phyloP scores from a whole-genome alignment of 2,888 invertebrate species.

The Mongoloraphidia duomilia region DNA sequence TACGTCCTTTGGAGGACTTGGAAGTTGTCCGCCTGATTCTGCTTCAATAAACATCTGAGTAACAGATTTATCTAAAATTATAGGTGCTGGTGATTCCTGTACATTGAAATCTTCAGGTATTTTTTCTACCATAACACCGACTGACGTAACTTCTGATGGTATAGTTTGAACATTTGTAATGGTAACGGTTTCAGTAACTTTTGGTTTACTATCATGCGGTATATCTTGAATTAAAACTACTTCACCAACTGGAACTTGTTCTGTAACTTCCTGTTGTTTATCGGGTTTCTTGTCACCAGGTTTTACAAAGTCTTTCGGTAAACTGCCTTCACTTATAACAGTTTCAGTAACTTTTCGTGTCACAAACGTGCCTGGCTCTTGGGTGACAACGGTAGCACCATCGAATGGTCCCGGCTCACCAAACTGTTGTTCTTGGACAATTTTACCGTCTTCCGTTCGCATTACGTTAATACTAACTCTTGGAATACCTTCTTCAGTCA shows the following conservation, averaged over 20 bases:
- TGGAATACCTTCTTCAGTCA: slow-evolving; percentile 56
- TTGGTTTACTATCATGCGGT: background rate
- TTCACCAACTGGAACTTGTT: background rate
- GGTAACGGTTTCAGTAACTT: background rate
- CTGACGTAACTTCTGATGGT: too few relatives aligned
- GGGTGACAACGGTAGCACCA: background rate
- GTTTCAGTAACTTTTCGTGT: slow-evolving; percentile 15
- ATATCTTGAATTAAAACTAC: background rate
- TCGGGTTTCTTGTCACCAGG: too few relatives aligned
- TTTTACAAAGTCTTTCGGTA: too few relatives aligned
- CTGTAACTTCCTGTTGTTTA: background rate
- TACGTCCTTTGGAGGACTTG: too few relatives aligned
- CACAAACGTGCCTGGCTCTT: slow-evolving; percentile 14
- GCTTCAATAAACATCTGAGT: too few relatives aligned
- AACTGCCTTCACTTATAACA: too few relatives aligned
- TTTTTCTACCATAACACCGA: too few relatives aligned
- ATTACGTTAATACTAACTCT: slow-evolving; percentile 53
- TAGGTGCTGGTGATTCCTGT: too few relatives aligned
- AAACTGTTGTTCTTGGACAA: slow-evolving; percentile 28
- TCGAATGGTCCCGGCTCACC: slow-evolving; percentile 18
- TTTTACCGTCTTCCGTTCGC: slow-evolving; percentile 37
- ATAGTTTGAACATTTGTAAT: too few relatives aligned
- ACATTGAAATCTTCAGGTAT: too few relatives aligned
- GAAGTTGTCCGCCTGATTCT: too few relatives aligned
- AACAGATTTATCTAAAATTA: too few relatives aligned